Evolutionary conservation across 37 sponge, comb jelly and placozoan species (phyloP).

Genomic region (Oscarella lobularis): DNA sequence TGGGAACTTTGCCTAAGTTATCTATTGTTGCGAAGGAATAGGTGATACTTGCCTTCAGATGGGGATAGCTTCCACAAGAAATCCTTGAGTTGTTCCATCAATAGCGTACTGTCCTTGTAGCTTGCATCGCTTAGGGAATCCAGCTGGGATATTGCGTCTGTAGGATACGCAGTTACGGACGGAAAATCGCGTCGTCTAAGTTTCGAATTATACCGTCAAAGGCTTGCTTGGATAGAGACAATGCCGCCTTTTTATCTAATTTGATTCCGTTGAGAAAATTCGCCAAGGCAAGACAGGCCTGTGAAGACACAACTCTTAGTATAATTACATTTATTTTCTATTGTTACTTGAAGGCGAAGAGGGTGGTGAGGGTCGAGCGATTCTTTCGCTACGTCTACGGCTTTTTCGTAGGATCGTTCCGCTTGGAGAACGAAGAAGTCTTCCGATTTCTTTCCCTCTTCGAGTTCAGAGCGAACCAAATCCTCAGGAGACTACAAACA

Average conservation of each 20-base stretch:
- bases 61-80: no score
- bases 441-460: background rate
- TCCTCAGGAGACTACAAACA: conserved; percentile 5
- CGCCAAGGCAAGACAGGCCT: background rate
- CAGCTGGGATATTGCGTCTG: background rate
- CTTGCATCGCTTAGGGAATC: background rate
- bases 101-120: background rate
- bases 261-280: background rate
- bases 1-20: no score
- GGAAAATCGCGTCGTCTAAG: no score
- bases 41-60: no score
- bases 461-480: background rate
- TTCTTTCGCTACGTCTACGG: conserved; percentile 4
- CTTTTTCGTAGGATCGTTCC: background rate
- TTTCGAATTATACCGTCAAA: conserved; percentile 1
- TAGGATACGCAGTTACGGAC: no score
- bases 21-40: no score
- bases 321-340: background rate
- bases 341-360: conserved; percentile 20
- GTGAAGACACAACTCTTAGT: background rate
- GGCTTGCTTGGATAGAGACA: background rate
- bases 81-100: background rate
- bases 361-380: conserved; percentile 13
- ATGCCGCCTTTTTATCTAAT: background rate
- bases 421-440: background rate